These are phyloP conservation scores for Eilema griseolum DNA, from an alignment of 2,888 invertebrate genomes.

Conservation along the genomic window DNA sequence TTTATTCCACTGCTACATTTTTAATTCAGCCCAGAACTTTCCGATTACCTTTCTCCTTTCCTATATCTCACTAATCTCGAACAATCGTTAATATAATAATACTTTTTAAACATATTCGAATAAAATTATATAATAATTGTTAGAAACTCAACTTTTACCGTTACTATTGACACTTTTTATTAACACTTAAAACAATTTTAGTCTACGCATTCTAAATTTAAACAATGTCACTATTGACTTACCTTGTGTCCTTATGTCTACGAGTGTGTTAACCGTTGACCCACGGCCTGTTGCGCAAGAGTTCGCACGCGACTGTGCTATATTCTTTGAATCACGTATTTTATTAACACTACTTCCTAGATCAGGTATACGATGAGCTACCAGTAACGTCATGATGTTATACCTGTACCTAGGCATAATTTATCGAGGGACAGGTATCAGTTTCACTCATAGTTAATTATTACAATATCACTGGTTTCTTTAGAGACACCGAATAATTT, in stretches of 20 bases:
- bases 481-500: neutral
- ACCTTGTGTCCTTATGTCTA: conserved; percentile 48
- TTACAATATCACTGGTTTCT: neutral
- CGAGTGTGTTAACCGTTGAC: conserved; percentile 47
- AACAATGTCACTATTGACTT: conserved; percentile 37
- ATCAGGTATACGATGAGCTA: conserved; percentile 48
- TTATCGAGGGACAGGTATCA: conserved; percentile 32
- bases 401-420: conserved; percentile 40
- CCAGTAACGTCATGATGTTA: conserved; percentile 37
- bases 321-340: conserved; percentile 76
- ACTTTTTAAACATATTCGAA: neutral
- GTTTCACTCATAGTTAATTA: conserved; percentile 34
- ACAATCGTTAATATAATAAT: neutral
- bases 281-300: conserved; percentile 80
- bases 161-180: conserved; percentile 1
- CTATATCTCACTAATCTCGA: neutral
- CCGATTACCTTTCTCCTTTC: neutral
- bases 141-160: neutral
- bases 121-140: neutral
- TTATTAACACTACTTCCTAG: conserved; percentile 78
- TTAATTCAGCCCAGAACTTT: neutral
- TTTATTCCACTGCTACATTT: neutral
- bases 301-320: conserved; percentile 79
- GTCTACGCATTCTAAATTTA: neutral
- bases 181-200: neutral